Conservation (phyloP, 2,888 invertebrate species). For the Drosophila incognita region DNA sequence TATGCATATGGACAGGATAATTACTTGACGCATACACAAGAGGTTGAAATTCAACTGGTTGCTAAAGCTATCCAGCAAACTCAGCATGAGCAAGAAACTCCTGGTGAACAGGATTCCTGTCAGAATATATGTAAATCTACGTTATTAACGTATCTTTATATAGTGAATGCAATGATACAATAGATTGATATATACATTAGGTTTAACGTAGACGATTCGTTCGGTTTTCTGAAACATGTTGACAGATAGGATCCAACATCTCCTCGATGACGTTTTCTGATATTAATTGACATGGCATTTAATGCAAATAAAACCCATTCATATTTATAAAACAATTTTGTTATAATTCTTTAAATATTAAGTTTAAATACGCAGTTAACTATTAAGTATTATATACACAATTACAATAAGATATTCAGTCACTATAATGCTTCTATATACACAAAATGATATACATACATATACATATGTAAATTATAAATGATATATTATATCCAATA, state of each 20-base stretch:
- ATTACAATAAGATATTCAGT: slow-evolving; percentile 80
- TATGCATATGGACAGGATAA: not conserved
- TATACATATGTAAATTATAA: slow-evolving; percentile 32
- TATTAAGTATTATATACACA: slow-evolving; percentile 80
- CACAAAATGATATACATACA: slow-evolving; percentile 55
- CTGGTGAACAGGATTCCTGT: not conserved
- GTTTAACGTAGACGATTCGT: too few species aligned
- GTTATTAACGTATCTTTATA: too few species aligned
- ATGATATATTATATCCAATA: slow-evolving; percentile 51
- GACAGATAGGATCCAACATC: not conserved
- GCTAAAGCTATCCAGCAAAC: not conserved
- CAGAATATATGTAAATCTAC: too few species aligned
- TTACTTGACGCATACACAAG: not conserved
- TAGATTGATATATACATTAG: too few species aligned
- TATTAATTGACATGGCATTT: not conserved
- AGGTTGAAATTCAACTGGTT: not conserved
- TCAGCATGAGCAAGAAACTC: not conserved
- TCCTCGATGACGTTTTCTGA: not conserved
- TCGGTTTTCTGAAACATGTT: too few species aligned
- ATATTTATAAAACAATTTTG: slow-evolving; percentile 71
- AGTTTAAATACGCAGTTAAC: slow-evolving; percentile 78
- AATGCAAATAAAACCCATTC: slow-evolving; percentile 28
- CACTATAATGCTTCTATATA: slow-evolving; percentile 81
- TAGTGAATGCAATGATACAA: too few species aligned
- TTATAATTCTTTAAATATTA: slow-evolving; percentile 80